These are phyloP conservation scores for Nycteola revayana DNA, from an alignment of 2,888 invertebrate species.

Conservation along the genomic window DNA sequence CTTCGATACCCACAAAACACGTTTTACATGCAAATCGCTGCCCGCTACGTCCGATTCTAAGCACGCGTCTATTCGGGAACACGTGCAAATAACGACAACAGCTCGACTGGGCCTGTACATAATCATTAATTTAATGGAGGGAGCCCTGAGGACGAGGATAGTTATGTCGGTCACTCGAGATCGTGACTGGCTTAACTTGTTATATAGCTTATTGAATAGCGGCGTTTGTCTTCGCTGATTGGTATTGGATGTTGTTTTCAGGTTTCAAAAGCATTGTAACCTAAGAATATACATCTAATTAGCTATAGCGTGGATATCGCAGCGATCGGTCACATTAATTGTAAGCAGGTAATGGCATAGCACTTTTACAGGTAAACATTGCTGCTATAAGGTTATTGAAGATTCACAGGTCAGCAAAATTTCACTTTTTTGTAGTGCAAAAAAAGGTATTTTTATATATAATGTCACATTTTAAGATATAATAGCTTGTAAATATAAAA, in stretches of 20 bases:
- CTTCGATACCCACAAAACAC: constrained; percentile 2
- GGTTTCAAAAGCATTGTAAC: not conserved
- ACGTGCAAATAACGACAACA: constrained; percentile 69
- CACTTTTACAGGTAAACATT: too few species aligned
- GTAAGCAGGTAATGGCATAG: too few species aligned
- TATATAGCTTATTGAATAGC: constrained; percentile 28
- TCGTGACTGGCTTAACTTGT: constrained; percentile 44
- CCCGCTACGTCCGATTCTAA: constrained; percentile 34
- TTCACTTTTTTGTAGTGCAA: too few species aligned
- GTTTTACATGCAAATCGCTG: constrained; percentile 29
- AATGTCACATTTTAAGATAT: too few species aligned
- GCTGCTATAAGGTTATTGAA: too few species aligned
- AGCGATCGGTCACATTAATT: too few species aligned
- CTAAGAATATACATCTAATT: too few species aligned
- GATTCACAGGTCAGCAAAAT: too few species aligned
- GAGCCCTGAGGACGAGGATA: constrained; percentile 34
- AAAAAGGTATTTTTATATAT: too few species aligned
- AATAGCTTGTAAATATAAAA: too few species aligned
- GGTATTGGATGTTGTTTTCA: not conserved
- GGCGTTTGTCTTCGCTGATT: constrained; percentile 8
- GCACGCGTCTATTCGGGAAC: constrained; percentile 41
- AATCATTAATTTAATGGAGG: constrained; percentile 66
- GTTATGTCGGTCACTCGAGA: constrained; percentile 37
- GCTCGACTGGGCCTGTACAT: constrained; percentile 49
- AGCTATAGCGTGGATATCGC: too few species aligned